Conservation (phyloP, 2,888 invertebrate species). For the Platycheirus albimanus region DNA sequence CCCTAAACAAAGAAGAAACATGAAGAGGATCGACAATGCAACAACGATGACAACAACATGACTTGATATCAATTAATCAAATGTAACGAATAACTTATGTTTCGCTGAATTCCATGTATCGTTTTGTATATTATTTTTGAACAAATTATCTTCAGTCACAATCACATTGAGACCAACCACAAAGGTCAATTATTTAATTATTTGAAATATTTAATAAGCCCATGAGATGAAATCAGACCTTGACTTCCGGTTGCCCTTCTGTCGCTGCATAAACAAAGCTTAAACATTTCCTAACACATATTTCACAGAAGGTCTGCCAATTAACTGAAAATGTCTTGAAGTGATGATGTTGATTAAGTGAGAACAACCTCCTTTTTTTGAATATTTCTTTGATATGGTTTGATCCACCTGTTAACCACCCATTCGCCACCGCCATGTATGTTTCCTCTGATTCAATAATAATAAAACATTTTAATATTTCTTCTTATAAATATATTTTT, state of each 20-base stretch:
- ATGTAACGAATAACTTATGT: too few species aligned
- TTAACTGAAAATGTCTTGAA: background rate
- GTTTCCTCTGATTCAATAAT: background rate
- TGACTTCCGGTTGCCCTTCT: background rate
- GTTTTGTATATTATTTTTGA: too few species aligned
- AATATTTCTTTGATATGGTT: too few species aligned
- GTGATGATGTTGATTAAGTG: background rate
- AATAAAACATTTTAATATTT: background rate
- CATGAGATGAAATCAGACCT: background rate
- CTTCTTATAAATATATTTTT: background rate
- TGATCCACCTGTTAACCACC: background rate
- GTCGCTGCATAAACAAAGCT: background rate
- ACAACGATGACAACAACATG: too few species aligned
- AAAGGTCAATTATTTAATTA: background rate
- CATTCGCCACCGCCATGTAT: background rate
- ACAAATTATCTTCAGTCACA: too few species aligned
- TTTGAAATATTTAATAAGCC: background rate
- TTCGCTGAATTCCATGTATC: too few species aligned
- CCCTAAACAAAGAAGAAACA: too few species aligned
- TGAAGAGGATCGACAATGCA: too few species aligned
- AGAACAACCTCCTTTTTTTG: too few species aligned
- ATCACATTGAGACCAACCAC: background rate
- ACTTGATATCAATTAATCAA: too few species aligned
- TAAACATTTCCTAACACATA: background rate
- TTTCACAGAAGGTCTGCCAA: background rate